Evolutionary conservation across 2,888 invertebrate species (phyloP).

Genomic region (Drepanosiphum platanoidis): DNA sequence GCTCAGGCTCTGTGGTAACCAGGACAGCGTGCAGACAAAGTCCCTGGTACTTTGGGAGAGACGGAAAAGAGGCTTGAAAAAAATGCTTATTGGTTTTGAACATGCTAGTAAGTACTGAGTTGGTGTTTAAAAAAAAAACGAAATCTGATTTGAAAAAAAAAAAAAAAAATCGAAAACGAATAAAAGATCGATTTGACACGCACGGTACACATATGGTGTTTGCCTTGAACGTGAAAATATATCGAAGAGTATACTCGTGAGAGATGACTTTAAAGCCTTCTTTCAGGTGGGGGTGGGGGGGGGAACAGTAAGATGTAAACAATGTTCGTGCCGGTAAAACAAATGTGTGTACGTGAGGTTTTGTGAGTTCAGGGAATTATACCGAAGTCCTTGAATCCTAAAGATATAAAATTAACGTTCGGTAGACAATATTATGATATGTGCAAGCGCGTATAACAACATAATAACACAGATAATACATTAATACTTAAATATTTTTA

Average conservation of each 20-base stretch:
- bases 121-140: not conserved
- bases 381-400: not conserved
- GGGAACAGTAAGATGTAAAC: not conserved
- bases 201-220: not conserved
- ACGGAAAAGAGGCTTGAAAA: conserved; percentile 80
- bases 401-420: conserved; percentile 2
- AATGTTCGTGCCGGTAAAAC: not conserved
- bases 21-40: conserved; percentile 77
- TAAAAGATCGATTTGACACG: conserved; percentile 10
- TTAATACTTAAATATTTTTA: not conserved
- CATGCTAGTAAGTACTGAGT: conserved; percentile 74
- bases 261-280: conserved; percentile 11
- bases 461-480: not conserved
- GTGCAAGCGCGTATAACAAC: not conserved
- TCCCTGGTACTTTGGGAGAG: conserved; percentile 90
- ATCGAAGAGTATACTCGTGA: not conserved
- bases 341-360: conserved; percentile 25
- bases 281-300: too few relatives aligned
- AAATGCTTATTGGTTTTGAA: conserved; percentile 87
- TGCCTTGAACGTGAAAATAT: conserved; percentile 11
- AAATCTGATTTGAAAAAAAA: not conserved
- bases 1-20: conserved; percentile 69
- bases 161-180: not conserved
- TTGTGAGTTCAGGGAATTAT: not conserved
- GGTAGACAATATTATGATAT: not conserved